Conservation (phyloP, 2,888 invertebrate genomes). For the Eristalis pertinax region DNA sequence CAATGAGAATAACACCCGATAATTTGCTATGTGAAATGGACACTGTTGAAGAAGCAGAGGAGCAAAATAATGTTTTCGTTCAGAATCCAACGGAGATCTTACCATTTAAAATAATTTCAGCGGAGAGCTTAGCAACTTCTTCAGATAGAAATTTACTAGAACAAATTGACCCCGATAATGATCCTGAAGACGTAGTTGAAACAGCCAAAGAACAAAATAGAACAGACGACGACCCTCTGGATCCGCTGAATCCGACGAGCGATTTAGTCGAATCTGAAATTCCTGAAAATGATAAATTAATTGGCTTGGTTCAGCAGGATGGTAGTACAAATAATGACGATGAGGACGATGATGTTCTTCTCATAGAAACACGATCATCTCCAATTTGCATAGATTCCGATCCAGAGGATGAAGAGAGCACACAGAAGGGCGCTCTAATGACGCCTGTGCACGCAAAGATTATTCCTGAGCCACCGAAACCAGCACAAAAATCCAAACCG, state of each 20-base stretch:
- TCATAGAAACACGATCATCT: constrained; percentile 74
- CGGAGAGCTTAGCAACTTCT: constrained; percentile 52
- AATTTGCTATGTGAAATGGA: background rate
- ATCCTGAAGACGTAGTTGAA: constrained; percentile 12
- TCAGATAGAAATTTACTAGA: background rate
- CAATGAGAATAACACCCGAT: background rate
- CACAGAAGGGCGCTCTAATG: constrained; percentile 6
- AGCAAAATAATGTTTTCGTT: constrained; percentile 9
- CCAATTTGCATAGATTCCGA: constrained; percentile 76
- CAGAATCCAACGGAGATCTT: constrained; percentile 38
- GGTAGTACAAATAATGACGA: constrained; percentile 31
- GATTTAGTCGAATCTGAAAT: background rate
- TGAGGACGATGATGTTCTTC: constrained; percentile 74
- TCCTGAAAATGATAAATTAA: constrained; percentile 15
- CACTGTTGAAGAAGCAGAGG: constrained; percentile 18
- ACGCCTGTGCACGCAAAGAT: background rate
- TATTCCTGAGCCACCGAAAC: constrained; percentile 13
- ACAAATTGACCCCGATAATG: background rate
- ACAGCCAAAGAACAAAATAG: constrained; percentile 24
- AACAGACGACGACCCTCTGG: constrained; percentile 45
- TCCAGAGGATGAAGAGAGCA: constrained; percentile 70
- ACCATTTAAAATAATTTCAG: constrained; percentile 57
- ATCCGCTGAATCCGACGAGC: constrained; percentile 9
- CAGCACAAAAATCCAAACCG: constrained; percentile 14
- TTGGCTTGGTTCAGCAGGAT: background rate